Conservation (phyloP, 2,888 invertebrate genomes). For the Embidobia sp. region DNA sequence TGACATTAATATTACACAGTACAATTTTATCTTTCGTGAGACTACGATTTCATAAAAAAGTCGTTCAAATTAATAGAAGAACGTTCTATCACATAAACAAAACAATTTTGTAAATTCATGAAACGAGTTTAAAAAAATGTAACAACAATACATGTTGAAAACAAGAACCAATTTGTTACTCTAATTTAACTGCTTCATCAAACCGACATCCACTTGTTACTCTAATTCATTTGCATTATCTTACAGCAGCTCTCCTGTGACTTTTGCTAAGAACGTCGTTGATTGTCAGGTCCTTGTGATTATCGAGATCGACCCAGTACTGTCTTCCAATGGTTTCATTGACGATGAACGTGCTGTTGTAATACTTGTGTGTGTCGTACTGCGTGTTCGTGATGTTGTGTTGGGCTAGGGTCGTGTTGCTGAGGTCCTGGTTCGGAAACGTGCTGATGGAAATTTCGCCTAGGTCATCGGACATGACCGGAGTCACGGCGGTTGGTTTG, state of each 20-base stretch:
- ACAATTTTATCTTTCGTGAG: too few relatives aligned
- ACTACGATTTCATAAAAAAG: too few relatives aligned
- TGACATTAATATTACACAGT: too few relatives aligned
- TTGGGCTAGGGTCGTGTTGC: constrained; percentile 80
- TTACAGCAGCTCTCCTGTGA: constrained; percentile 92
- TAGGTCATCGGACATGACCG: constrained; percentile 66
- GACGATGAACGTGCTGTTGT: constrained; percentile 88
- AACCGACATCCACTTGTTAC: too few relatives aligned
- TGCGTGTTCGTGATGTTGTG: constrained; percentile 82
- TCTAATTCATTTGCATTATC: constrained; percentile 78
- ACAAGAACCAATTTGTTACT: too few relatives aligned
- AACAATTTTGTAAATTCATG: too few relatives aligned
- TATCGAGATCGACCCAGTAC: constrained; percentile 88
- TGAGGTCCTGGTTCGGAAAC: constrained; percentile 74
- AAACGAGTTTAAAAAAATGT: too few relatives aligned
- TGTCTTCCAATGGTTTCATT: constrained; percentile 84
- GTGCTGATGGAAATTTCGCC: constrained; percentile 78
- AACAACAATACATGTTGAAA: too few relatives aligned
- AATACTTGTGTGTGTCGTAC: constrained; percentile 89
- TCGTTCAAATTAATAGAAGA: too few relatives aligned
- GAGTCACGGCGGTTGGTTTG: constrained; percentile 39
- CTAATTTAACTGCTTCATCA: too few relatives aligned
- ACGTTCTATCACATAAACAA: too few relatives aligned
- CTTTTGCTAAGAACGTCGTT: constrained; percentile 90
- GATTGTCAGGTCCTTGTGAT: constrained; percentile 83